These are phyloP conservation scores for Drosophila seclusa DNA, from an alignment of 2,888 invertebrate species.

Conservation along the genomic window DNA sequence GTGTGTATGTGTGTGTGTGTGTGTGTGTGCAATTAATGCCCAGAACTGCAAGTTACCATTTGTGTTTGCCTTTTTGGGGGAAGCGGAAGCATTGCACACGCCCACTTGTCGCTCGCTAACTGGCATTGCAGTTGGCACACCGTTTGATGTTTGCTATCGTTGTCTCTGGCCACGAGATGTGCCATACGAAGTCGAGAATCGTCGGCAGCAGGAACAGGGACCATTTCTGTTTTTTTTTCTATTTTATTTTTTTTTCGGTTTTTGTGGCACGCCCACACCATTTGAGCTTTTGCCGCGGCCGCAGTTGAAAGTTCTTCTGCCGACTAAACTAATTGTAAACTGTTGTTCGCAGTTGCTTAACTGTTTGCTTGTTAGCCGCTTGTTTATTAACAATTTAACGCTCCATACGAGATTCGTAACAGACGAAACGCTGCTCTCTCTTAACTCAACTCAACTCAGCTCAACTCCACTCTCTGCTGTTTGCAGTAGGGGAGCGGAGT, in stretches of 20 bases:
- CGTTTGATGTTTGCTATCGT: constrained; percentile 35
- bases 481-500: background rate
- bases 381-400: constrained; percentile 83
- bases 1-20: constrained; percentile 17
- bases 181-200: constrained; percentile 46
- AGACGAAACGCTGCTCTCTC: constrained; percentile 42
- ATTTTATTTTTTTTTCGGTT: background rate
- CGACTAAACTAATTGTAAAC: constrained; percentile 77
- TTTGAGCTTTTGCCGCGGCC: constrained; percentile 54
- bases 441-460: constrained; percentile 48
- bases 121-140: constrained; percentile 42
- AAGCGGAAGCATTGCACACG: constrained; percentile 74
- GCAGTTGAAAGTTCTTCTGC: constrained; percentile 70
- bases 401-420: constrained; percentile 51
- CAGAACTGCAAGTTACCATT: constrained; percentile 51
- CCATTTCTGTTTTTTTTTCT: background rate
- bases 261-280: constrained; percentile 57
- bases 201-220: constrained; percentile 40
- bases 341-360: constrained; percentile 75
- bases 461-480: constrained; percentile 37
- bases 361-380: constrained; percentile 76
- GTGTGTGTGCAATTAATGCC: constrained; percentile 68
- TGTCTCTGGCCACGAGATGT: constrained; percentile 47
- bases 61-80: constrained; percentile 61
- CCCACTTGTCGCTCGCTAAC: constrained; percentile 72